These are phyloP conservation scores for Eilema depressum DNA, from an alignment of 2,888 invertebrate genomes.

Conservation along the genomic window DNA sequence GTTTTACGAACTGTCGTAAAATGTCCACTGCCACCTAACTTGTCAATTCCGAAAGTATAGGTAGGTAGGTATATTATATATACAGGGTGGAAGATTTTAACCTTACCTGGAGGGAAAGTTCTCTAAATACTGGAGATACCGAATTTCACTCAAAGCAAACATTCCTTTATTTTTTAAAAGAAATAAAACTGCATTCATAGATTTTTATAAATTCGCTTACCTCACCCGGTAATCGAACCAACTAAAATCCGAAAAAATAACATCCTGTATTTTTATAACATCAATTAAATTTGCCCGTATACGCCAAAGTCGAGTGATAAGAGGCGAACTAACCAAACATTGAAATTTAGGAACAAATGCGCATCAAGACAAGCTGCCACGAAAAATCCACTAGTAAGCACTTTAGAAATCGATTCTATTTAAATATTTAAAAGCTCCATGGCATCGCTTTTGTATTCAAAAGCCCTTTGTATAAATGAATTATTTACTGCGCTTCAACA, in stretches of 20 bases:
- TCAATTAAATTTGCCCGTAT: background rate
- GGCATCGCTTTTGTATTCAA: background rate
- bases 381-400: background rate
- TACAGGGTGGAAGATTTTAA: no score
- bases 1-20: background rate
- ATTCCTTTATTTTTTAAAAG: no score
- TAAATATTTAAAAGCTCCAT: conserved; percentile 1
- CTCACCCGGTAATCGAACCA: no score
- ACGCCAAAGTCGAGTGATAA: conserved; percentile 15
- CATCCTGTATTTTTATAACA: no score
- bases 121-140: no score
- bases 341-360: conserved; percentile 6
- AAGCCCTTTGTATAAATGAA: conserved; percentile 17
- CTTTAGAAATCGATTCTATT: conserved; percentile 1
- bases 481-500: conserved; percentile 44
- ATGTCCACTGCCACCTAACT: background rate
- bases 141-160: no score
- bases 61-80: no score
- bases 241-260: no score
- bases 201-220: background rate
- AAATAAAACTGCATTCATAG: no score
- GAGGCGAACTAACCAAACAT: conserved; percentile 5
- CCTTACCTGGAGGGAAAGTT: no score
- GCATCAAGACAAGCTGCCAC: background rate
- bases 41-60: background rate